These are phyloP conservation scores for Oreochromis tanganicae DNA, from an alignment of 2,113 vertebrate species.

Conservation along the genomic window DNA sequence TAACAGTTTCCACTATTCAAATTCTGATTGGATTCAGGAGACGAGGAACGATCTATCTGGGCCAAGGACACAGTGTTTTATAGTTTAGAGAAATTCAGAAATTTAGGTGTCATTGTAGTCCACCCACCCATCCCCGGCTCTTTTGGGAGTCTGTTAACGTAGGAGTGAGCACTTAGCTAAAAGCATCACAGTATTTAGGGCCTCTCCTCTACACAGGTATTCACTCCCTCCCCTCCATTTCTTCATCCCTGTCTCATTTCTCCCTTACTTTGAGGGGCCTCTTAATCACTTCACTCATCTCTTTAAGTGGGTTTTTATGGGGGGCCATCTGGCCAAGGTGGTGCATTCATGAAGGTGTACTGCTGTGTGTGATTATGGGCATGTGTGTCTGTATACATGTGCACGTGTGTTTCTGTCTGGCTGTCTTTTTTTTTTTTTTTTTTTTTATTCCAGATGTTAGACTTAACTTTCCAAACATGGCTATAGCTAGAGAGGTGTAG, in stretches of 20 bases:
- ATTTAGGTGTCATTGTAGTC: constrained; percentile 58
- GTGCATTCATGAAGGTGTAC: constrained; percentile 57
- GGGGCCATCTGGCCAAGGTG: constrained; percentile 74
- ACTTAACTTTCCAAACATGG: constrained; percentile 46
- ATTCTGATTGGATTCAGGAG: constrained; percentile 45
- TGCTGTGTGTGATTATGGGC: constrained; percentile 59
- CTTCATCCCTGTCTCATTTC: constrained; percentile 64
- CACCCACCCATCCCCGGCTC: not conserved
- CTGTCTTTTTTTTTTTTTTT: constrained; percentile 26
- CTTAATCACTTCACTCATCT: constrained; percentile 74
- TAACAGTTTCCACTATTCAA: constrained; percentile 28
- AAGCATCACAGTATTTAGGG: constrained; percentile 67
- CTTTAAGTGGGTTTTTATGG: constrained; percentile 76
- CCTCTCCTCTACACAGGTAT: constrained; percentile 55
- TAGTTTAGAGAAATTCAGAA: constrained; percentile 62
- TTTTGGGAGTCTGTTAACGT: constrained; percentile 62
- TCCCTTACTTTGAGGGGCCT: constrained; percentile 67
- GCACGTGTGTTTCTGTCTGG: constrained; percentile 38
- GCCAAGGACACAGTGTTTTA: constrained; percentile 62
- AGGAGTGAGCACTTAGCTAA: constrained; percentile 71
- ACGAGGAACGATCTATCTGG: constrained; percentile 53
- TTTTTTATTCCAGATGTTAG: constrained; percentile 49
- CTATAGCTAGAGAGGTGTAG: constrained; percentile 23
- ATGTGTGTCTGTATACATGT: constrained; percentile 52
- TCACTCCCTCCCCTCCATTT: constrained; percentile 56